Percentiles rank a stretch among this genome's conserved stretches.
phyloP scores from a whole-genome alignment of 53 echinoderm and acorn worm species.

The Zoroaster sp. region DNA sequence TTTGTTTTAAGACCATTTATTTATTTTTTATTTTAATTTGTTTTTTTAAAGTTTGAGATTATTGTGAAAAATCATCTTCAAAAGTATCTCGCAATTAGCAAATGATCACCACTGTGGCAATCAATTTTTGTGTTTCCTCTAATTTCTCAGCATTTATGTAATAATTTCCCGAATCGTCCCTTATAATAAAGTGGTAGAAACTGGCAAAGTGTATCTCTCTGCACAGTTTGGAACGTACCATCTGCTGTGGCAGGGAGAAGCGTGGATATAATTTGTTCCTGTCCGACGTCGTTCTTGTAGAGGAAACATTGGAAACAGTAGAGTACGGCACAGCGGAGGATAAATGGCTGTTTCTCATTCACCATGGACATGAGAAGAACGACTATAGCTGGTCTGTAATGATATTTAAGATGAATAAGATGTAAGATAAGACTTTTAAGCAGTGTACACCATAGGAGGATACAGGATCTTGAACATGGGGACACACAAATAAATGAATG shows the following conservation, averaged over 20 bases:
- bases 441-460: too few species aligned
- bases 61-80: too few species aligned
- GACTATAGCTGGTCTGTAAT: conserved; percentile 90
- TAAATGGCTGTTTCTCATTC: conserved; percentile 97
- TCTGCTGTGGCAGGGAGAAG: conserved; percentile 97
- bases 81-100: too few species aligned
- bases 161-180: background rate
- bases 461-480: too few species aligned
- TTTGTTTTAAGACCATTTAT: too few species aligned
- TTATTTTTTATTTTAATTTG: too few species aligned
- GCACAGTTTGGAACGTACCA: conserved; percentile 62
- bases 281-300: conserved; percentile 94
- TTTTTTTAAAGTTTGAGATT: too few species aligned
- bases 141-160: background rate
- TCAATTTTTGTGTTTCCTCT: too few species aligned
- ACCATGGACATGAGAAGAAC: conserved; percentile 99
- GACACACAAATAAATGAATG: too few species aligned
- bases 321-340: conserved; percentile 95
- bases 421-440: too few species aligned
- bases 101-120: too few species aligned
- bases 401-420: background rate
- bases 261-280: conserved; percentile 96
- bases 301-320: conserved; percentile 99
- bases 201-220: background rate
- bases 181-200: background rate